phyloP scores from a whole-genome alignment of 2,113 vertebrate genomes.

The Tachycineta bicolor region DNA sequence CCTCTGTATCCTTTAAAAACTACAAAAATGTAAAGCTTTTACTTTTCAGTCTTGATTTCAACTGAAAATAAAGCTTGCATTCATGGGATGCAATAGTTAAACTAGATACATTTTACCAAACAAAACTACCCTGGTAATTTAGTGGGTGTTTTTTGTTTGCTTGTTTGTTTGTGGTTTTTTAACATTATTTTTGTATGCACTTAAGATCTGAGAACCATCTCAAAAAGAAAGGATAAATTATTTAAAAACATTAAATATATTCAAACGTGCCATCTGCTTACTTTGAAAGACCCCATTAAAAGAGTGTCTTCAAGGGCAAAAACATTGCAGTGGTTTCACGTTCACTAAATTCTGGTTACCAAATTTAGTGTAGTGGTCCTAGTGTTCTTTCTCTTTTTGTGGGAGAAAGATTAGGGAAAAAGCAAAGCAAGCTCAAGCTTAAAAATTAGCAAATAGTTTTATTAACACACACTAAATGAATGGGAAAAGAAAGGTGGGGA shows the following conservation, averaged over 20 bases:
- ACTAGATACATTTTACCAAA: background rate
- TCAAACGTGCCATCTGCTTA: background rate
- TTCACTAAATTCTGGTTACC: no score
- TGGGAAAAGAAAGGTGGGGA: no score
- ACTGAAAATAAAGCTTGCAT: background rate
- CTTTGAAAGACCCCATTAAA: slow-evolving; percentile 5
- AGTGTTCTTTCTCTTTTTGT: no score
- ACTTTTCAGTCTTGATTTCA: background rate
- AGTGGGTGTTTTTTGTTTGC: background rate
- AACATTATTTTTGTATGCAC: background rate
- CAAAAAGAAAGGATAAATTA: background rate
- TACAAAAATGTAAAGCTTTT: background rate
- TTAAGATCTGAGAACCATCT: background rate
- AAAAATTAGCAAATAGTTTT: no score
- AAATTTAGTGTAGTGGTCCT: no score
- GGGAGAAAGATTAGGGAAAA: no score
- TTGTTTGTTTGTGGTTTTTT: background rate
- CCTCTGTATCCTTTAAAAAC: background rate
- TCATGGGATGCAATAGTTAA: background rate
- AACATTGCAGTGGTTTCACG: no score
- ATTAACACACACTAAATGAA: no score
- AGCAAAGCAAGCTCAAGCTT: no score
- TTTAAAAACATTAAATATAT: background rate
- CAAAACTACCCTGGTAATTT: background rate
- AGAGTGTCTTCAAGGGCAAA: background rate